Conservation (phyloP, 2,113 vertebrate species). For the Micromys minutus region DNA sequence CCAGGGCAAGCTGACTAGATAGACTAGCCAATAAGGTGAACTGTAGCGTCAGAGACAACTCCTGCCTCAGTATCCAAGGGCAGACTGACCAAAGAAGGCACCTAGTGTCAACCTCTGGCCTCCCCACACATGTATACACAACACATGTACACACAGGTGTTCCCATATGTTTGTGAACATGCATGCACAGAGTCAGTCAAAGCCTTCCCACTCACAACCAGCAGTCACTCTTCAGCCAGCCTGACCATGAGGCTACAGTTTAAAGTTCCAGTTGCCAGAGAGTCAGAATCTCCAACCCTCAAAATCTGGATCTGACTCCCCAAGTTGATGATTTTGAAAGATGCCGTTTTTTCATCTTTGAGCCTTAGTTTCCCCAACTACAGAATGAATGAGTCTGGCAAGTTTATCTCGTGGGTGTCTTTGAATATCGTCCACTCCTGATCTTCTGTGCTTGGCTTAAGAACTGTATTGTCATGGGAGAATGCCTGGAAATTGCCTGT, state of each 20-base stretch:
- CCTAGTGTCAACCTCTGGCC: background rate
- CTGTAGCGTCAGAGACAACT: background rate
- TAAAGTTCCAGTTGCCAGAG: background rate
- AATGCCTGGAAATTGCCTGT: constrained; percentile 23
- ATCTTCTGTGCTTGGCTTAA: background rate
- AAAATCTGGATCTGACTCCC: background rate
- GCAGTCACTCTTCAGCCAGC: constrained; percentile 4
- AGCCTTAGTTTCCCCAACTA: background rate
- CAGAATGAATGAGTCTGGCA: background rate
- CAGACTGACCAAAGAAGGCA: background rate
- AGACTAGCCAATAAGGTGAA: background rate
- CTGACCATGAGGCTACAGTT: background rate
- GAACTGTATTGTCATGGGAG: background rate
- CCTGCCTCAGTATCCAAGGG: background rate
- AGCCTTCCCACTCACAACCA: background rate
- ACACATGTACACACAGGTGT: background rate
- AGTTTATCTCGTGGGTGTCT: background rate
- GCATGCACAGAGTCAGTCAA: too few relatives aligned
- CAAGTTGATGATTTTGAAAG: background rate
- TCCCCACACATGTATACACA: background rate
- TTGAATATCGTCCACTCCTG: background rate
- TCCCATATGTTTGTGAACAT: background rate
- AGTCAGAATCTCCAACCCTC: background rate
- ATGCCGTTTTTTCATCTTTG: background rate
- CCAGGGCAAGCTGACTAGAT: background rate